A percentile compares a stretch with the other conserved stretches of the same genome.
These are phyloP conservation scores for Pyrochroa serraticornis DNA, from an alignment of 2,888 invertebrate species.

Conservation along the genomic window DNA sequence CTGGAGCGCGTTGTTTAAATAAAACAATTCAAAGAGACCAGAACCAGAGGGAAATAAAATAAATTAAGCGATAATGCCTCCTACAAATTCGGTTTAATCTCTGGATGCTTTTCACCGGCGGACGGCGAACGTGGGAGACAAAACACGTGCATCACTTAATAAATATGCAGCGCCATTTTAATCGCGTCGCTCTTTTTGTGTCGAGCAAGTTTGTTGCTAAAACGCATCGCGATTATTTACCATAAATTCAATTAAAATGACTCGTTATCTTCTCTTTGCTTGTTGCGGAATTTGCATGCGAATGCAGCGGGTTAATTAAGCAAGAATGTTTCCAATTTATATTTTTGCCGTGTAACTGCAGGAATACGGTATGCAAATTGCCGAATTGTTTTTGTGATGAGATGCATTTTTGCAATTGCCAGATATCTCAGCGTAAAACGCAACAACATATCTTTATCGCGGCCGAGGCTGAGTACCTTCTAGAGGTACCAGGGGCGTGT, in stretches of 20 bases:
- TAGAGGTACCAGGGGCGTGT: neutral
- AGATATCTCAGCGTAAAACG: conserved; percentile 2
- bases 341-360: conserved; percentile 13
- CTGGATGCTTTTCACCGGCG: neutral
- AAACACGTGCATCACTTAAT: conserved; percentile 11
- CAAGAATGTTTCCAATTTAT: conserved; percentile 27
- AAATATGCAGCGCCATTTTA: conserved; percentile 23
- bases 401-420: conserved; percentile 11
- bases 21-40: neutral
- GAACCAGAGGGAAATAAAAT: conserved; percentile 6
- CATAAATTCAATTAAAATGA: conserved; percentile 29
- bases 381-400: conserved; percentile 13
- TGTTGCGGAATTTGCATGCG: conserved; percentile 21
- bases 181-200: neutral
- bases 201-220: conserved; percentile 13
- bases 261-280: conserved; percentile 19
- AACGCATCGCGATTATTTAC: conserved; percentile 18
- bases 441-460: neutral
- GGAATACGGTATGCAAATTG: conserved; percentile 25
- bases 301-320: conserved; percentile 28
- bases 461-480: conserved; percentile 7
- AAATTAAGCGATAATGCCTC: conserved; percentile 19
- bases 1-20: neutral
- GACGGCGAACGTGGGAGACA: conserved; percentile 4
- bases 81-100: conserved; percentile 19